Evolutionary conservation across 2,113 vertebrate species (phyloP).

Genomic region (Propithecus coquereli): DNA sequence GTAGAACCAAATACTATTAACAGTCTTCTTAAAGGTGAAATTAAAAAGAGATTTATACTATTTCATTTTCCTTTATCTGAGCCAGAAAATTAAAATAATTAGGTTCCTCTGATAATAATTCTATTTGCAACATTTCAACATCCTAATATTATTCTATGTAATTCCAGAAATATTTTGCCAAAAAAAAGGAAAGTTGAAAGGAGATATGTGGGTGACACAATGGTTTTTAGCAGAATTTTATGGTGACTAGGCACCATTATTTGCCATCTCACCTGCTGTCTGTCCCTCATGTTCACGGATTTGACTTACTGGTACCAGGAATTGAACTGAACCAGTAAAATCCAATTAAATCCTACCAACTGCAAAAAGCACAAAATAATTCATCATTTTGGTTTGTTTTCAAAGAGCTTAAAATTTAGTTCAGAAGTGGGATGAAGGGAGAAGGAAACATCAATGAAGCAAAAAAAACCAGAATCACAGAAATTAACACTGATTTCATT

Average conservation of each 20-base stretch:
- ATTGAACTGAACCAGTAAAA: slow-evolving; percentile 74
- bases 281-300: slow-evolving; percentile 62
- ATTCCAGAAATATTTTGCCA: not conserved
- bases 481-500: slow-evolving; percentile 78
- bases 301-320: slow-evolving; percentile 71
- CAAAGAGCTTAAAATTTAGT: slow-evolving; percentile 75
- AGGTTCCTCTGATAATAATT: not conserved
- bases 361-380: slow-evolving; percentile 78
- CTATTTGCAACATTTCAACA: not conserved
- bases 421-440: slow-evolving; percentile 46
- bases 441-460: slow-evolving; percentile 75
- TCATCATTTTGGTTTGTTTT: slow-evolving; percentile 70
- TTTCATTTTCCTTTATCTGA: not conserved
- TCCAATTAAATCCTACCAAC: slow-evolving; percentile 72
- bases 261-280: slow-evolving; percentile 58
- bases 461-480: slow-evolving; percentile 66
- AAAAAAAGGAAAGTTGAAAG: not conserved
- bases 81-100: not conserved
- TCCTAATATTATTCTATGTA: not conserved
- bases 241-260: not conserved
- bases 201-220: not conserved
- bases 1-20: not conserved
- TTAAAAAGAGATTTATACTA: not conserved
- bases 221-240: not conserved
- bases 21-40: not conserved